Evolutionary conservation across 2,888 invertebrate genomes (phyloP).

Genomic region (Tholera decimalis): DNA sequence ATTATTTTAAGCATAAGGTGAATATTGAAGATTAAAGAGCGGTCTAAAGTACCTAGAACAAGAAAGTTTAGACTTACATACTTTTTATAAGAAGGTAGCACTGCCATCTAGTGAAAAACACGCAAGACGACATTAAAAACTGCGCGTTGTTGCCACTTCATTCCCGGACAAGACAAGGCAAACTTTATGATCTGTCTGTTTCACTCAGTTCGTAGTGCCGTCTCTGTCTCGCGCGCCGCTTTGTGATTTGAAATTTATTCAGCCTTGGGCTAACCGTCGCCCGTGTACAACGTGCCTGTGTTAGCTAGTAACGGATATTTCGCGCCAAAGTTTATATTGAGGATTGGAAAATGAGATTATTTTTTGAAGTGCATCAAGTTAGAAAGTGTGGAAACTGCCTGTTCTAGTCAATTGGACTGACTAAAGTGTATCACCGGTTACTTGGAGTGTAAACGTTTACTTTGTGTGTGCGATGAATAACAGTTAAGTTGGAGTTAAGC

Average conservation of each 20-base stretch:
- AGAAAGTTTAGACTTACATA: conserved; percentile 17
- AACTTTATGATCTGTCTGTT: conserved; percentile 71
- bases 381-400: conserved; percentile 67
- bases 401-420: conserved; percentile 62
- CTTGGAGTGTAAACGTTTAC: conserved; percentile 70
- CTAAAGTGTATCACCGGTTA: conserved; percentile 67
- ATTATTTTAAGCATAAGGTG: neutral
- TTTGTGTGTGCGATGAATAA: conserved; percentile 75
- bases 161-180: conserved; percentile 74
- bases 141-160: conserved; percentile 74
- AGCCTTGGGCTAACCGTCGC: conserved; percentile 87
- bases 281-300: conserved; percentile 77
- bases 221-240: conserved; percentile 78
- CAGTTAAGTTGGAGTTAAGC: conserved; percentile 82
- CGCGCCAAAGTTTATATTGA: conserved; percentile 84
- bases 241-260: conserved; percentile 76
- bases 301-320: conserved; percentile 70
- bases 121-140: conserved; percentile 68
- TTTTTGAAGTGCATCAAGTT: conserved; percentile 71
- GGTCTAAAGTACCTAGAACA: neutral
- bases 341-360: conserved; percentile 80
- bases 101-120: conserved; percentile 80
- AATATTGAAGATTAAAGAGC: neutral
- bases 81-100: conserved; percentile 40
- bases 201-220: conserved; percentile 57